Base-by-base conservation (phyloP, 2,113 vertebrate genomes). In the Seriola aureovittata region DNA sequence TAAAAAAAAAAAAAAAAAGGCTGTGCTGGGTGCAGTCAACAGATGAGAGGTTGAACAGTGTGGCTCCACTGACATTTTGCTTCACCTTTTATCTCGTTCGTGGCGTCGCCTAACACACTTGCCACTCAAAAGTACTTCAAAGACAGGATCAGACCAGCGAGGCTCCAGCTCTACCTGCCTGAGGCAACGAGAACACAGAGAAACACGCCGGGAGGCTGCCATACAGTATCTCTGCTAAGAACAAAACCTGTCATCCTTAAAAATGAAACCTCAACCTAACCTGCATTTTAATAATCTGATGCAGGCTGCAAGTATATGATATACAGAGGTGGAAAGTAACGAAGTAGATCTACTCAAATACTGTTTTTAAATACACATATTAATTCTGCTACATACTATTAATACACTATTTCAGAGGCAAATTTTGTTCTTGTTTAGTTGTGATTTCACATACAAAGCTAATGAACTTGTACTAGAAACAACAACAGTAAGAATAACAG, bases 31-130 rank as follows among this genome's bases (percentile, higher is more conserved):
- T 60, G 23, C 57, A 55, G 42, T 64, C 62, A 50, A 12, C 58
- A 44, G 62, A 82, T 64, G 59, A 84, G 62, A 38, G 58, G 66
- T 34, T 19, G 48, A 88, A 66, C 85, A 82, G 84, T 1, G 42
- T 65, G 81, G 23, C 81, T 46, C 71, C 55, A 1, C 70, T 89
- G 91, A 88, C 91, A 91, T 92, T 85, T 87, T n/a, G 74, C 77
- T 63, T 79, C 71, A 82, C 77, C 77, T 88, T 87, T 90, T 76
- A 88, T 82, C 62, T 58, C 67, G 75, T 82, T 62, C 81, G 76
- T 76, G 76, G 62, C 40, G 14, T 81, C 42, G 7, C 64, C 54
- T 63, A 21, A 71, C 52, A 54, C 71, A 54, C 68, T 70, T 80
- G 73, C 63, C 84, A 38, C 75, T 84, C 71, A 77, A 25, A 73